Evolutionary conservation across 2,888 invertebrate species (phyloP), one percentile per base, ranked within the genome.

Genomic region (Drosophila rellima): DNA sequence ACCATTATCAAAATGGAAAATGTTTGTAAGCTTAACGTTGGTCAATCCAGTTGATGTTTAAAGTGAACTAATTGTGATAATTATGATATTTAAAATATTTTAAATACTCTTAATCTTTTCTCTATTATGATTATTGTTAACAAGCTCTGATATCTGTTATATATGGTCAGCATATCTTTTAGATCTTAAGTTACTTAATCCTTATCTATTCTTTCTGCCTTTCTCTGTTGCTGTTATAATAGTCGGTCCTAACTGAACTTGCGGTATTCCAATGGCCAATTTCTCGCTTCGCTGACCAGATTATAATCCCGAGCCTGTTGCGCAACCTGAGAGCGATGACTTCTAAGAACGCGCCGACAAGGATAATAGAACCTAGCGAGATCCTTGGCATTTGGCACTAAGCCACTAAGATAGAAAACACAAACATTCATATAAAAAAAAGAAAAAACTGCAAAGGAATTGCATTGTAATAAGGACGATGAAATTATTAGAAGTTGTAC

Each of bases 401-500:
- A 50, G 75, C 64, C 51, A 50, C 59, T 64, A 52, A 70, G 50
- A 42, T 40, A 23, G 11, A 42, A 15, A 56, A 57, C 18, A 61
- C n/a, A 15, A 56, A 57, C 18, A 61, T 17, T 45, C 48, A 13
- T 52, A 45, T 45, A 51, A 33, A 50, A 40, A 37, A 33, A 63
- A 63, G 31, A 48, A 50, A 35, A 48, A 59, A 50, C 40, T 48
- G 50, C 37, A 50, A 48, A 48, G 17, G 44, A 59, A 59, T 26
- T 33, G 47, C 35, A 44, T 42, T 55, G 31, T 15, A 63, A 82
- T 76, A 83, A 70, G 65, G 60, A 61, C 54, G 51, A 51, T 63
- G 63, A 73, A 88, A 86, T 73, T 86, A 88, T 88, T 82, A 59
- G 70, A 85, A 75, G 75, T 74, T 88, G 56, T 78, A 78, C 59